These are phyloP conservation scores for Takifugu bimaculatus DNA, from an alignment of 2,113 vertebrate species.

Conservation along the genomic window DNA sequence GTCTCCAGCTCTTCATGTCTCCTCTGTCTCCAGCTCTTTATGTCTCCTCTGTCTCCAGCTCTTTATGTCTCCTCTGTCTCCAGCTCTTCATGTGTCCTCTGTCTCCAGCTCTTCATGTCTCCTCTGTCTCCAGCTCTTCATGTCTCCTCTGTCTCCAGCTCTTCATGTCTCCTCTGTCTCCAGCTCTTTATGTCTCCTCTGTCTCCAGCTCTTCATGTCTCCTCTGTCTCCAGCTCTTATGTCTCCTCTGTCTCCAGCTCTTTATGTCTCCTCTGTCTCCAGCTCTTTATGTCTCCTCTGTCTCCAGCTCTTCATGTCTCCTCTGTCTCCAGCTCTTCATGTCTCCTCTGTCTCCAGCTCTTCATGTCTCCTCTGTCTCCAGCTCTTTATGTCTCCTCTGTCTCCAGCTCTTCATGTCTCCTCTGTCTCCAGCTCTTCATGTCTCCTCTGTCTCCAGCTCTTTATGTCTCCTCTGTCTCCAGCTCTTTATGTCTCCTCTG, in stretches of 20 bases:
- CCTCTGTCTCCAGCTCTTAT: not conserved
- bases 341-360: not conserved
- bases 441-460: not conserved
- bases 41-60: conserved; percentile 15
- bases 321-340: not conserved
- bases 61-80: conserved; percentile 5
- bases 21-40: conserved; percentile 35
- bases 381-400: conserved; percentile 1
- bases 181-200: not conserved
- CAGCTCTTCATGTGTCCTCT: conserved; percentile 2
- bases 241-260: not conserved
- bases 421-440: not conserved
- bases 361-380: conserved; percentile 7
- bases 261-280: conserved; percentile 5
- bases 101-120: not conserved
- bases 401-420: not conserved
- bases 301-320: not conserved
- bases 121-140: not conserved
- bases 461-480: conserved; percentile 4
- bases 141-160: not conserved
- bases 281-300: conserved; percentile 1
- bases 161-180: conserved; percentile 6
- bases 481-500: conserved; percentile 1
- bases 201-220: not conserved
- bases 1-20: conserved; percentile 6